Base-by-base conservation (phyloP, 2,888 invertebrate genomes). In the Leptinotarsa rubiginosa region DNA sequence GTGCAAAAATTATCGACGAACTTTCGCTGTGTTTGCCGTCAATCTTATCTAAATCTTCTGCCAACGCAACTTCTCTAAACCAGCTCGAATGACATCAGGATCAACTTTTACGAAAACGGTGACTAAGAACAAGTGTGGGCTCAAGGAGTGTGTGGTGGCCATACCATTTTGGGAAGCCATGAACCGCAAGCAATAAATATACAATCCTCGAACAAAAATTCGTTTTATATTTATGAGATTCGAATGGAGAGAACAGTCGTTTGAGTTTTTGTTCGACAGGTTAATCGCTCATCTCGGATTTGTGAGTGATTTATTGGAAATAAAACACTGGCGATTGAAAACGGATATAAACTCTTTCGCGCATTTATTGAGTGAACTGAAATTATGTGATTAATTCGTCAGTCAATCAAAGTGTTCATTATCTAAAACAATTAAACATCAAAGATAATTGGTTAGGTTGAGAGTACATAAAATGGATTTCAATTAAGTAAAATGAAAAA, bases 1-100 rank as follows among this genome's bases (percentile, higher is more conserved):
- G 31, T 50, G 50, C 50, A 22, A 56, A 22, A 56, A 25, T 12
- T 15, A 56, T 13, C 10, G 4, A 20, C 56, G 20, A 22, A 22
- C 15, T 25, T 56, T 56, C 22, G 56, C 22, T 22, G 22, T 56
- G 4, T 13, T 56, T 15, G 22, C 2, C 20, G 22, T 22, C 13
- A 56, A 56, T 22, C 20, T 22, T 56, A 56, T 22, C 56, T 56
- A 15, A 56, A 56, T 56, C 56, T 62, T 62, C 62, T 62, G 62
- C 62, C 62, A 18, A 62, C 62, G 62, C 62, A 62, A 62, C 16
- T 22, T 62, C 16, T 62, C 31, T 41, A 41, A 25, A 62, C 62
- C 62, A 18, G 62, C 62, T 41, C 16, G 62, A 31, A 41, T 62
- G 62, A 62, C 62, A 62, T 62, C 62, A 62, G 62, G n/a, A 62